Conservation (phyloP, 2,113 vertebrate species). For the Clarias magur region DNA sequence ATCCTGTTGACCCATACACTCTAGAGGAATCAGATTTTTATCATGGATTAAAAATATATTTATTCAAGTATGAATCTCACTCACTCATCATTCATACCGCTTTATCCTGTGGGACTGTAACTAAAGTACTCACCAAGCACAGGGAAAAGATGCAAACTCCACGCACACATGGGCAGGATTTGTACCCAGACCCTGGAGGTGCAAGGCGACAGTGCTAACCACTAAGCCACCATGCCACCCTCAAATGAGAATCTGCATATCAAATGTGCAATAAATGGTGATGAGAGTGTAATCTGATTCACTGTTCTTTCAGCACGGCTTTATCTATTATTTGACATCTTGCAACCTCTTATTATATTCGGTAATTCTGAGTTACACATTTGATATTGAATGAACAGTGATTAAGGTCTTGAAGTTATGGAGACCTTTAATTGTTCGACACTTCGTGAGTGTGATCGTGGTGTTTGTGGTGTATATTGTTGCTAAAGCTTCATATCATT, state of each 20-base stretch:
- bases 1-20: background rate
- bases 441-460: background rate
- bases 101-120: no score
- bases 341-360: background rate
- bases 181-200: no score
- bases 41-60: background rate
- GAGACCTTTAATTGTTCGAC: background rate
- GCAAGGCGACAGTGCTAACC: no score
- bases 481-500: background rate
- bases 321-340: background rate
- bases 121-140: no score
- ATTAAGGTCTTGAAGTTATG: background rate
- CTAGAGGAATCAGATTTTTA: background rate
- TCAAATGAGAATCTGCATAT: background rate
- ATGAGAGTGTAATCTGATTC: slow-evolving; percentile 61
- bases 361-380: background rate
- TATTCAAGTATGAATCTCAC: background rate
- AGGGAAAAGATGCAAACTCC: no score
- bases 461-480: background rate
- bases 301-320: slow-evolving; percentile 19
- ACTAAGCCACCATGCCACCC: no score
- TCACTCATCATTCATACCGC: no score
- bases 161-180: no score
- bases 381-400: background rate
- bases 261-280: background rate